phyloP scores from a whole-genome alignment of 1,140 invertebrate species.

The Streblospio benedicti region DNA sequence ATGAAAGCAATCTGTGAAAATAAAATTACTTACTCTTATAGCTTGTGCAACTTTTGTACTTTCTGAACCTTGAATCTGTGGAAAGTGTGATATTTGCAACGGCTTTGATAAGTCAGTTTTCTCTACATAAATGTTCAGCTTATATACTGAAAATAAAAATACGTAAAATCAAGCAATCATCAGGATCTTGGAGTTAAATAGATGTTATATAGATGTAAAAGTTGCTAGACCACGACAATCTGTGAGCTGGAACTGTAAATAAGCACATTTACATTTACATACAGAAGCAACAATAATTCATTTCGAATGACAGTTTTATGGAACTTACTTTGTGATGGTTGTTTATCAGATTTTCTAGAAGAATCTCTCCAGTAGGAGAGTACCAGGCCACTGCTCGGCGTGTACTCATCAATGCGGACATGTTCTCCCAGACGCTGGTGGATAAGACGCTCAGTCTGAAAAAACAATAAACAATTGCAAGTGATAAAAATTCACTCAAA shows the following conservation, averaged over 20 bases:
- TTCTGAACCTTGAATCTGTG: constrained; percentile 66
- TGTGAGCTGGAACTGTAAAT: too few relatives aligned
- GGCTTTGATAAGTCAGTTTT: constrained; percentile 69
- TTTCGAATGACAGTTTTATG: too few relatives aligned
- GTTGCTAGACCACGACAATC: too few relatives aligned
- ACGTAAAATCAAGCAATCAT: background rate
- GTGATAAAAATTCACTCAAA: background rate
- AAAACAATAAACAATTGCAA: background rate
- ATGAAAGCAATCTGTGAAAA: too few relatives aligned
- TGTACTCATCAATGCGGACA: constrained; percentile 86
- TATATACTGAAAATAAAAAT: constrained; percentile 52
- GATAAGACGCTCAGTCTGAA: constrained; percentile 58
- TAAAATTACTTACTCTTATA: constrained; percentile 35
- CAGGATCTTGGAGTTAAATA: too few relatives aligned
- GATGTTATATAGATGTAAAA: too few relatives aligned
- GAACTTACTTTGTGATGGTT: background rate
- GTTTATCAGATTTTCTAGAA: background rate
- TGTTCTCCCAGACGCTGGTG: constrained; percentile 80
- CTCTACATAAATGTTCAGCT: constrained; percentile 80
- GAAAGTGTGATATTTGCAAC: constrained; percentile 76
- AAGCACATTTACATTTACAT: too few relatives aligned
- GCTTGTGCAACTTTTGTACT: constrained; percentile 42
- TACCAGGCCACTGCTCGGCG: constrained; percentile 73
- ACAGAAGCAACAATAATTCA: too few relatives aligned
- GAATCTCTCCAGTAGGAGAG: constrained; percentile 80